Percentiles rank a stretch among this genome's conserved stretches.
Evolutionary conservation across 1,140 invertebrate species (phyloP).

Genomic region (Cepaea nemoralis): DNA sequence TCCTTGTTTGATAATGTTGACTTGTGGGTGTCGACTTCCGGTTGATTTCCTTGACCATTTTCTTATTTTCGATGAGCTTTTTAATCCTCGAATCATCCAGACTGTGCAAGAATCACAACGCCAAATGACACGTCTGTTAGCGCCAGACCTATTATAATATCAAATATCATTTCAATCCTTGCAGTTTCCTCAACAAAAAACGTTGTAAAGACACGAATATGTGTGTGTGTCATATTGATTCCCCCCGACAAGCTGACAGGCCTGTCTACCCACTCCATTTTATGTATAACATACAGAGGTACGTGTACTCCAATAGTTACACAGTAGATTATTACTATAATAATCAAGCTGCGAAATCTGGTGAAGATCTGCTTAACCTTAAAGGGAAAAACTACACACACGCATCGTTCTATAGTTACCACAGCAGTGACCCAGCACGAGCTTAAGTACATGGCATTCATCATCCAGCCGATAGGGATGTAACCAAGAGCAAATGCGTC

Average conservation of each 20-base stretch:
- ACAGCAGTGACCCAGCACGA: neutral
- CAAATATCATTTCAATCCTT: neutral
- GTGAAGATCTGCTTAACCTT: constrained; percentile 4
- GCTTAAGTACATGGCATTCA: neutral
- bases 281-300: neutral
- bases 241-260: neutral
- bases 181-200: neutral
- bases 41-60: too few species aligned
- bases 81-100: neutral
- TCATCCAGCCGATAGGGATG: neutral
- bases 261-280: neutral
- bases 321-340: neutral
- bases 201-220: neutral
- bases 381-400: neutral
- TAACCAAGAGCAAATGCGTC: neutral
- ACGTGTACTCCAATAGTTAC: neutral
- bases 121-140: neutral
- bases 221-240: too few species aligned
- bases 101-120: neutral
- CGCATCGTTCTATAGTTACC: neutral
- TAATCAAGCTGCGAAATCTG: neutral
- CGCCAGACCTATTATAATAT: neutral
- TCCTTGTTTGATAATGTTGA: neutral
- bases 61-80: neutral
- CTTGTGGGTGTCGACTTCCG: neutral